Conservation (phyloP, 2,797 vertebrate genomes). For the Lithobates pipiens region DNA sequence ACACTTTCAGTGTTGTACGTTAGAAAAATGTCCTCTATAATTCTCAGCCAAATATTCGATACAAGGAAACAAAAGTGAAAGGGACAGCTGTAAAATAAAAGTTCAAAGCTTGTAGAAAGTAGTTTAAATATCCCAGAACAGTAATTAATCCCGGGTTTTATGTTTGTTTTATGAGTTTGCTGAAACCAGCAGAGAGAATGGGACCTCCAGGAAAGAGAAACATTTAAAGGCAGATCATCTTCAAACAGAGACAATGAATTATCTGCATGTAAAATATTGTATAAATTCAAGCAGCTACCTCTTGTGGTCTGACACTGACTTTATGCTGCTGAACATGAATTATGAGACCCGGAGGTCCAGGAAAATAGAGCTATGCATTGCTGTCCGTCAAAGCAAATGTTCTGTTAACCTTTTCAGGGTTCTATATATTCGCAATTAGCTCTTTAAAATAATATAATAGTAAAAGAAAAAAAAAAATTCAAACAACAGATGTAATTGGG, state of each 20-base stretch:
- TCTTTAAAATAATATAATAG: not conserved
- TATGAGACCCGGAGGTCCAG: conserved; percentile 38
- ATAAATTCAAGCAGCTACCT: conserved; percentile 60
- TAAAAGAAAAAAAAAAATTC: not conserved
- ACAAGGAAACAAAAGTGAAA: conserved; percentile 59
- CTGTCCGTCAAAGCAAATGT: conserved; percentile 27
- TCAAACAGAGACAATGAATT: conserved; percentile 60
- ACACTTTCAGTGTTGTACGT: not conserved
- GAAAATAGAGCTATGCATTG: conserved; percentile 18
- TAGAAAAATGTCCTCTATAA: conserved; percentile 25
- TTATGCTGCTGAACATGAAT: conserved; percentile 37
- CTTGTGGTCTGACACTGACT: conserved; percentile 59
- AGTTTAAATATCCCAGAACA: conserved; percentile 61
- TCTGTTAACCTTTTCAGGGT: conserved; percentile 28
- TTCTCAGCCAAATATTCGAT: conserved; percentile 41
- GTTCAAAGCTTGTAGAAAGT: conserved; percentile 60
- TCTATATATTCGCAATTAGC: not conserved
- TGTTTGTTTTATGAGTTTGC: conserved; percentile 59
- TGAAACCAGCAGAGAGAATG: conserved; percentile 53
- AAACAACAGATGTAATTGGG: not conserved
- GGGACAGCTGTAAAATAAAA: conserved; percentile 61
- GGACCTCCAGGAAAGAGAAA: conserved; percentile 61
- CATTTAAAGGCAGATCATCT: conserved; percentile 59
- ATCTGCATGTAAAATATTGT: conserved; percentile 59
- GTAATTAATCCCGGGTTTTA: conserved; percentile 60